Evolutionary conservation across 2,113 vertebrate species (phyloP).

Genomic region (Siniperca chuatsi): DNA sequence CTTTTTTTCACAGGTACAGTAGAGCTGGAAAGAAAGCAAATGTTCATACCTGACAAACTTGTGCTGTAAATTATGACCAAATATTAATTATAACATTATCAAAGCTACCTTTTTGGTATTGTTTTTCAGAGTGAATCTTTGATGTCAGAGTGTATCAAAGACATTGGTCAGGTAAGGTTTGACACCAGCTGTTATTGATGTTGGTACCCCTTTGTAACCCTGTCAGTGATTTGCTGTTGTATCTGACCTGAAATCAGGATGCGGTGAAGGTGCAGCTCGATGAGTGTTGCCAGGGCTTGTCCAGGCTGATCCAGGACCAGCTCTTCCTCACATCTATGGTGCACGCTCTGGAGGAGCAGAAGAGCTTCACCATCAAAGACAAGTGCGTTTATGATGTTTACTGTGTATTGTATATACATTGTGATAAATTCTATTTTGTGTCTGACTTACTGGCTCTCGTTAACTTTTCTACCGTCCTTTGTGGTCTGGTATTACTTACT

Average conservation of each 20-base stretch:
- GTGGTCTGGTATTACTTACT: background rate
- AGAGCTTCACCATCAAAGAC: conserved; percentile 76
- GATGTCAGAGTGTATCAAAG: conserved; percentile 72
- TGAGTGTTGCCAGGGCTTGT: conserved; percentile 62
- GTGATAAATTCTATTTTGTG: background rate
- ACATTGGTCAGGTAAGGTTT: conserved; percentile 79
- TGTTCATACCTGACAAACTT: conserved; percentile 43
- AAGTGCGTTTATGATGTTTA: conserved; percentile 60
- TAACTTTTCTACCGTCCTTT: too few relatives aligned
- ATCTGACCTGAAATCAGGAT: conserved; percentile 62
- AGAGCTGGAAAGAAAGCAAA: conserved; percentile 29
- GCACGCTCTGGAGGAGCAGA: conserved; percentile 79
- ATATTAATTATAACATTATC: background rate
- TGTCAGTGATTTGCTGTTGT: background rate
- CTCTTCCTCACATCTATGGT: conserved; percentile 78
- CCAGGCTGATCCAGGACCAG: conserved; percentile 71
- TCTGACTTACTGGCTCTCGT: too few relatives aligned
- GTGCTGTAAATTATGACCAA: background rate
- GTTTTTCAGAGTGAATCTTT: conserved; percentile 68
- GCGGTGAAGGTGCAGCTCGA: conserved; percentile 58
- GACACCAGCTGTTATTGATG: too few relatives aligned
- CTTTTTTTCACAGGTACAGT: conserved; percentile 95
- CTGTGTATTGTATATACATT: background rate
- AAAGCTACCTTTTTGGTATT: background rate
- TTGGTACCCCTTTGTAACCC: background rate